Base-by-base conservation (phyloP, 2,888 invertebrate species). In the Sphaerophoria taeniata region DNA sequence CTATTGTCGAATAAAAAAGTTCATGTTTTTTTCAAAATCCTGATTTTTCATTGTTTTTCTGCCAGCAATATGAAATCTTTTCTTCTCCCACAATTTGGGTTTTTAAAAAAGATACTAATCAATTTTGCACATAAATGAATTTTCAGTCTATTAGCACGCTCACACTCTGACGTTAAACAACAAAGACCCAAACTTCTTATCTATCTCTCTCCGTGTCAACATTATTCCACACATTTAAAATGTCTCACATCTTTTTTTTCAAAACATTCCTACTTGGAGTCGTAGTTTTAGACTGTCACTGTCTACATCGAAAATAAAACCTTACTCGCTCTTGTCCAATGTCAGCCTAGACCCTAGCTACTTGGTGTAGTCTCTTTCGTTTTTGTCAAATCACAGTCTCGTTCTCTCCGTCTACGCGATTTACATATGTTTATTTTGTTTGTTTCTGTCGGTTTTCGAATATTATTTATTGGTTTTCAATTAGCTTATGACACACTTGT, bases 391-490 rank as follows among this genome's bases (percentile, higher is more conserved):
- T 53, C 24, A 39, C 39, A 12, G 36, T 39, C 12, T 60, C 43
- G 1, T 43, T 58, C 5, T 39, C 14, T 24, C 24, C 53, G 36
- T 67, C 39, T 51, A 24, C 67, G 39, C 36, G 67, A 67, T 67
- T 67, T 43, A 7, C 3, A 11, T 43, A 43, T 9, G 9, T 43
- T 43, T 51, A 16, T 51, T 12, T 33, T 34, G 33, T 33, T 33
- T 53, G 31, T 34, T 56, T 14, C n/a, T 12, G 39, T 60, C 6
- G 12, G 6, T 39, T 9, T 39, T 39, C 39, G 9, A 39, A 11
- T 51, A 51, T 45, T 65, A 67, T 58, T 63, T 72, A 82, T 78
- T 36, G 55, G 49, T 55, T 78, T 63, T 70, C 69, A 49, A 73
- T 73, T 56, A 56, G 58, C 55, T 24, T n/a, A 24, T 14, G 11